Evolutionary conservation across 2,113 vertebrate genomes (phyloP).

Genomic region (Pygathrix nemaeus): DNA sequence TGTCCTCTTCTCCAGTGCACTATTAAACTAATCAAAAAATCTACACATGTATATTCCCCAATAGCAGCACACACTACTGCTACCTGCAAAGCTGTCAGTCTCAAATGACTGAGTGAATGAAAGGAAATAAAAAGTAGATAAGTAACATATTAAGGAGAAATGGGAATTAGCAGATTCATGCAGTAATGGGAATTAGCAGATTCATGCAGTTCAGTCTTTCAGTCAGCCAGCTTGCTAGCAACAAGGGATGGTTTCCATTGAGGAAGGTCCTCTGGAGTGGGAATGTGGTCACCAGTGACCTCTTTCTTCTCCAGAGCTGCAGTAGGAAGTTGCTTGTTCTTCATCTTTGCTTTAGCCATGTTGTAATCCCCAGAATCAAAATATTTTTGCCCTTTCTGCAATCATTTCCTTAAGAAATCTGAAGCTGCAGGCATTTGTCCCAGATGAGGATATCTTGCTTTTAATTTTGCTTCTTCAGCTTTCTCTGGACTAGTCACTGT

Average conservation of each 20-base stretch:
- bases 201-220: conserved; percentile 86
- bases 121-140: conserved; percentile 82
- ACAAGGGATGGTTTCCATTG: conserved; percentile 98
- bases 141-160: conserved; percentile 84
- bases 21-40: conserved; percentile 84
- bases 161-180: conserved; percentile 86
- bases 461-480: conserved; percentile 97
- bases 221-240: conserved; percentile 98
- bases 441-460: conserved; percentile 96
- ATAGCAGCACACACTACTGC: conserved; percentile 87
- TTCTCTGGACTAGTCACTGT: conserved; percentile 96
- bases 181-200: too few relatives aligned
- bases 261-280: conserved; percentile 98
- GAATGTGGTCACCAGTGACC: conserved; percentile 99
- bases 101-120: conserved; percentile 83
- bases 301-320: conserved; percentile 96
- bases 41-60: conserved; percentile 81
- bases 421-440: conserved; percentile 97
- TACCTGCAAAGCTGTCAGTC: conserved; percentile 87
- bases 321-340: conserved; percentile 96
- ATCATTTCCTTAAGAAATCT: conserved; percentile 96
- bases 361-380: conserved; percentile 99
- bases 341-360: conserved; percentile 99
- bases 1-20: conserved; percentile 86
- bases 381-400: conserved; percentile 99